Percentiles rank a stretch among this genome's conserved stretches.
phyloP scores from a whole-genome alignment of 2,888 invertebrate genomes.

The Raillietiella orientalis region DNA sequence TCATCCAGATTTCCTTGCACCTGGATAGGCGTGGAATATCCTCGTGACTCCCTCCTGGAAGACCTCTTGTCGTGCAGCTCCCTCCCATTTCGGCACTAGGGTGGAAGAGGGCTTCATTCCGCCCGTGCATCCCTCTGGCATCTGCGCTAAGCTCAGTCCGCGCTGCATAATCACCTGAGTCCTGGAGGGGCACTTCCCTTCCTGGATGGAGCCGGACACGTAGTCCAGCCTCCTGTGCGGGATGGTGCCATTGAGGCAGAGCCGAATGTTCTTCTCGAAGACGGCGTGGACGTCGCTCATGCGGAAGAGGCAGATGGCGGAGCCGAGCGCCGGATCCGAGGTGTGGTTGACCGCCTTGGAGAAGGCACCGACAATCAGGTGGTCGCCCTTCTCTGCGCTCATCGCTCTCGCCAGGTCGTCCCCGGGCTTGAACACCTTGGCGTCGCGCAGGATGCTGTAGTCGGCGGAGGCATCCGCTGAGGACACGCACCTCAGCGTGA shows the following conservation, averaged over 20 bases:
- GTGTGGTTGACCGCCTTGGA: conserved; percentile 11
- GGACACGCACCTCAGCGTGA: conserved; percentile 13
- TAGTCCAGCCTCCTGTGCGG: conserved; percentile 11
- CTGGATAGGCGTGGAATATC: too few species aligned
- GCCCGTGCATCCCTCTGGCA: too few species aligned
- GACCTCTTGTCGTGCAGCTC: too few species aligned
- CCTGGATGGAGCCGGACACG: conserved; percentile 9
- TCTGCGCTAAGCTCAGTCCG: too few species aligned
- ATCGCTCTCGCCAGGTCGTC: conserved; percentile 12
- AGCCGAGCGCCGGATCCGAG: conserved; percentile 9
- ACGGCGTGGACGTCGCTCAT: conserved; percentile 11
- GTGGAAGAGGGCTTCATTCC: too few species aligned
- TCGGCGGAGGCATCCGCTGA: conserved; percentile 9
- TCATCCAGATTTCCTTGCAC: too few species aligned
- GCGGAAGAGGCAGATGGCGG: conserved; percentile 16
- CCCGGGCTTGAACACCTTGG: conserved; percentile 14
- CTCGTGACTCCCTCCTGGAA: too few species aligned
- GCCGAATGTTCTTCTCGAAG: conserved; percentile 16
- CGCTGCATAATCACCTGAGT: too few species aligned
- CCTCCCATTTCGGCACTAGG: too few species aligned
- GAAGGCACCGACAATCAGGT: conserved; percentile 16
- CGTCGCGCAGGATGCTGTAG: conserved; percentile 16
- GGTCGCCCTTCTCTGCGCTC: conserved; percentile 10
- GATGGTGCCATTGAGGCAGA: conserved; percentile 15
- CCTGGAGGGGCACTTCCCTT: too few species aligned